phyloP scores from a whole-genome alignment of 1,140 invertebrate species.

The Drosophila parabipectinata region DNA sequence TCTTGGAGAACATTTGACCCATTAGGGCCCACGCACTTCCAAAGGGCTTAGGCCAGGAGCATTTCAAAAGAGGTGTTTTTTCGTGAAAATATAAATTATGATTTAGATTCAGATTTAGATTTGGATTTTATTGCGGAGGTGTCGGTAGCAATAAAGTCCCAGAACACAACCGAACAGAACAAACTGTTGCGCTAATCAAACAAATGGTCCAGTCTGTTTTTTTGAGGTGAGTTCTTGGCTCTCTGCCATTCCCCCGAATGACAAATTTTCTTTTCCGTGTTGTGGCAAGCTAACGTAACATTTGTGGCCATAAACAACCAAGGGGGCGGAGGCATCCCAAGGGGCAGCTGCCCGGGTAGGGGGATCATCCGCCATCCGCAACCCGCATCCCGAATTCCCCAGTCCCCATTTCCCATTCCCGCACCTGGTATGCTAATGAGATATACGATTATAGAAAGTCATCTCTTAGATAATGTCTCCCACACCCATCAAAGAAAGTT shows the following conservation, averaged over 20 bases:
- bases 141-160: slow-evolving; percentile 33
- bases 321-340: slow-evolving; percentile 10
- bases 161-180: not conserved
- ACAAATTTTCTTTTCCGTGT: slow-evolving; percentile 58
- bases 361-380: not conserved
- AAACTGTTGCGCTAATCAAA: slow-evolving; percentile 61
- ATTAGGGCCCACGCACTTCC: slow-evolving; percentile 21
- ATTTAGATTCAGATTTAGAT: slow-evolving; percentile 31
- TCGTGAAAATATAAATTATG: slow-evolving; percentile 33
- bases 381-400: not conserved
- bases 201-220: slow-evolving; percentile 55
- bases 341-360: slow-evolving; percentile 9
- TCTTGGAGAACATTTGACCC: slow-evolving; percentile 28
- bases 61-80: slow-evolving; percentile 22
- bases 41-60: not conserved
- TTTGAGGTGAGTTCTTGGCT: slow-evolving; percentile 33
- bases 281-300: slow-evolving; percentile 54
- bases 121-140: slow-evolving; percentile 28
- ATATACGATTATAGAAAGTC: slow-evolving; percentile 42
- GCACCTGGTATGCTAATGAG: slow-evolving; percentile 56
- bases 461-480: slow-evolving; percentile 45
- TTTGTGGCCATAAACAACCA: slow-evolving; percentile 50
- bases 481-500: slow-evolving; percentile 37
- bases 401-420: not conserved
- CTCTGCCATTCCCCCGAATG: slow-evolving; percentile 61